Percentiles rank a stretch among this genome's conserved stretches.
These are phyloP conservation scores for Oedothorax gibbosus DNA, from an alignment of 1,140 invertebrate species.

Conservation along the genomic window DNA sequence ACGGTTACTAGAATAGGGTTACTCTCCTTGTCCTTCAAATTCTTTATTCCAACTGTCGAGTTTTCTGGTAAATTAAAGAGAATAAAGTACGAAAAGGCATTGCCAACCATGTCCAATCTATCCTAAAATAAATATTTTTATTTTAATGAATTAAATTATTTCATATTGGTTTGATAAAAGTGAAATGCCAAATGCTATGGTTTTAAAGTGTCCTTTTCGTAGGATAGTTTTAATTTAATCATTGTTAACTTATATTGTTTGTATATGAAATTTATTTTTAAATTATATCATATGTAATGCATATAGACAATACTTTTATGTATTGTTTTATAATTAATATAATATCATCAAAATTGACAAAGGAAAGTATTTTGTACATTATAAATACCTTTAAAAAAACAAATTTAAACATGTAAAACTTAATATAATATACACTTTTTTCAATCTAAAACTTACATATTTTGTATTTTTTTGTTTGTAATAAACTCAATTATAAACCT, in stretches of 20 bases:
- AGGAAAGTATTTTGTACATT: too few relatives aligned
- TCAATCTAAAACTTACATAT: neutral
- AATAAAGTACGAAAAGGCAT: slow-evolving; percentile 52
- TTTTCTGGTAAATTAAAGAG: slow-evolving; percentile 30
- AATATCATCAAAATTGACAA: too few relatives aligned
- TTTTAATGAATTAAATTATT: neutral
- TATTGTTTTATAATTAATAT: too few relatives aligned
- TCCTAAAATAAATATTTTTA: slow-evolving; percentile 44
- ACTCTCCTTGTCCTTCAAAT: slow-evolving; percentile 14
- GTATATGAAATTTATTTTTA: too few relatives aligned
- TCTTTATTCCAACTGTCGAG: slow-evolving; percentile 9
- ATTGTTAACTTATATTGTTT: neutral
- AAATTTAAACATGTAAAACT: too few relatives aligned
- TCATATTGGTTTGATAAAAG: neutral
- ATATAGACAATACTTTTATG: too few relatives aligned
- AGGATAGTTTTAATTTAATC: neutral
- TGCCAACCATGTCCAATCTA: slow-evolving; percentile 34
- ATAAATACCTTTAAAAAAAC: too few relatives aligned
- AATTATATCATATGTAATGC: too few relatives aligned
- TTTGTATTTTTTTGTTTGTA: neutral
- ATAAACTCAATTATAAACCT: slow-evolving; percentile 3
- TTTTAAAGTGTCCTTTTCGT: too few relatives aligned
- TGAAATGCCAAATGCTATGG: too few relatives aligned
- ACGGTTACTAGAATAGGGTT: neutral
- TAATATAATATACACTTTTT: neutral